A percentile compares a stretch with the other conserved stretches of the same genome.
phyloP scores from a whole-genome alignment of 2,888 invertebrate species.

The Artemia sinica region DNA sequence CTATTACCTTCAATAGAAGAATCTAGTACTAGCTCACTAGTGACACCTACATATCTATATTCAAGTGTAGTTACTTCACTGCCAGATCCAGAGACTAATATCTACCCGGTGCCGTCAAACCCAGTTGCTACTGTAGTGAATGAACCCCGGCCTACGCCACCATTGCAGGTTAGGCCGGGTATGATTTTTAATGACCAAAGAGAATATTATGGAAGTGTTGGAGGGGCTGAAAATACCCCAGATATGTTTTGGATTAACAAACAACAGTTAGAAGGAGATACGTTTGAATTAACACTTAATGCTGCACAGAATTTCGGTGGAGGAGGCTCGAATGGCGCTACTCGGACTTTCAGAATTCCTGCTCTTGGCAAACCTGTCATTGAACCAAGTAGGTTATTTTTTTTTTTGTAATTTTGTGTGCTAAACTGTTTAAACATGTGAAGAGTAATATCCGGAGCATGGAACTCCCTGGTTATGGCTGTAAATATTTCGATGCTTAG shows the following conservation, averaged over 20 bases:
- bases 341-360: constrained; percentile 16
- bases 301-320: constrained; percentile 67
- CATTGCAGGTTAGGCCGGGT: constrained; percentile 37
- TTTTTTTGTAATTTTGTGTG: not conserved
- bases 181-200: constrained; percentile 58
- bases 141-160: constrained; percentile 7
- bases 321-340: constrained; percentile 25
- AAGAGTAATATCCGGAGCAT: no score
- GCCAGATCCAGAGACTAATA: not conserved
- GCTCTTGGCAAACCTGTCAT: constrained; percentile 37
- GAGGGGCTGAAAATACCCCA: constrained; percentile 30
- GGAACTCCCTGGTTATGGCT: no score
- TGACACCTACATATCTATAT: not conserved
- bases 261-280: constrained; percentile 37
- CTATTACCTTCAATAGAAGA: constrained; percentile 4
- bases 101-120: not conserved
- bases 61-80: not conserved
- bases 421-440: no score
- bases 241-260: constrained; percentile 39
- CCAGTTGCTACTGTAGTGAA: not conserved
- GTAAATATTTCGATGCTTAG: no score
- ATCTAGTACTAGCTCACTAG: not conserved
- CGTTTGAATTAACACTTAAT: constrained; percentile 71
- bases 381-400: constrained; percentile 35
- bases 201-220: not conserved